A percentile compares a stretch with the other conserved stretches of the same genome.
Evolutionary conservation across 2,797 vertebrate genomes (phyloP).

Genomic region (Sebastolobus altivelis): DNA sequence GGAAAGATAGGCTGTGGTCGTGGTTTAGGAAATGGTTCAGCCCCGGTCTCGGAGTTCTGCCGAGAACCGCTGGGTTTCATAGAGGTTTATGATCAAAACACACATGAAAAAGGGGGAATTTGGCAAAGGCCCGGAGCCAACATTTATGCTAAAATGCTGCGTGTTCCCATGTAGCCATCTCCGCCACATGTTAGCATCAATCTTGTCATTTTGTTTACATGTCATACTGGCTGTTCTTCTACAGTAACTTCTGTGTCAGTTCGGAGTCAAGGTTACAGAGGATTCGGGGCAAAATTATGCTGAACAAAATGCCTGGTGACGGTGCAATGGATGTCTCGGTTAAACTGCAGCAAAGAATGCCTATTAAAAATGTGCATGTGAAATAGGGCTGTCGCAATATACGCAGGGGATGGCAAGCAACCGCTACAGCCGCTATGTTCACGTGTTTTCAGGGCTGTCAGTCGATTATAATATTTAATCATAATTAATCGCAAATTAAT

Average conservation of each 20-base stretch:
- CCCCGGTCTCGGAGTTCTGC: slow-evolving; percentile 74
- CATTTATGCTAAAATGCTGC: slow-evolving; percentile 38
- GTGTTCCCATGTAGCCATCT: slow-evolving; percentile 49
- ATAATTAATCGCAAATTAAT: too few species aligned
- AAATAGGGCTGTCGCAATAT: too few species aligned
- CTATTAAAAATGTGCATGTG: slow-evolving; percentile 48
- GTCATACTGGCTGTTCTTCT: slow-evolving; percentile 2
- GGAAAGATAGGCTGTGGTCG: slow-evolving; percentile 83
- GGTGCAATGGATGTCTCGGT: slow-evolving; percentile 8
- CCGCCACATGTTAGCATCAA: slow-evolving; percentile 38
- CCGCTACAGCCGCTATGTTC: too few species aligned
- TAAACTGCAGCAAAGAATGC: slow-evolving; percentile 18
- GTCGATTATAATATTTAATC: too few species aligned
- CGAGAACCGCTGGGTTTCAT: slow-evolving; percentile 74
- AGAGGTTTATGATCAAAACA: slow-evolving; percentile 76
- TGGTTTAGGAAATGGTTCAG: slow-evolving; percentile 84
- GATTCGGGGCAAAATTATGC: slow-evolving; percentile 2
- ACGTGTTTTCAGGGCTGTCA: too few species aligned
- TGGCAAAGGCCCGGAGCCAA: slow-evolving; percentile 47
- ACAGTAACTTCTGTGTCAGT: slow-evolving; percentile 4
- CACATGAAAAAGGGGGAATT: slow-evolving; percentile 68
- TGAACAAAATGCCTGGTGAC: not conserved
- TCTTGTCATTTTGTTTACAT: slow-evolving; percentile 43
- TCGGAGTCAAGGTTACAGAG: not conserved
- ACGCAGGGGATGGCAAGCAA: too few species aligned